Evolutionary conservation across 1,140 invertebrate species (phyloP), one percentile per base, ranked within the genome.

Genomic region (Adoxophyes honmai): DNA sequence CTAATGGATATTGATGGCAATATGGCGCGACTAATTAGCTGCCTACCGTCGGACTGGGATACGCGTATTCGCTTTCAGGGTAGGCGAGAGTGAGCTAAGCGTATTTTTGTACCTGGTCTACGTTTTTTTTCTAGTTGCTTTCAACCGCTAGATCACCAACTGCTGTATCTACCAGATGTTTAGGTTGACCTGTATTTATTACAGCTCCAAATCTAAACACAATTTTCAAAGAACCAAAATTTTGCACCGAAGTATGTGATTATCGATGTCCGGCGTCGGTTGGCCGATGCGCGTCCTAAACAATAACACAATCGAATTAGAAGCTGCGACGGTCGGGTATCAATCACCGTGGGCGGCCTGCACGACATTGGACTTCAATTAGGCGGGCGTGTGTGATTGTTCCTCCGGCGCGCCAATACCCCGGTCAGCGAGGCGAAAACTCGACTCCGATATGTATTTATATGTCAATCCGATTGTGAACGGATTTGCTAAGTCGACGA

Each of bases 361-460:
- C 65, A 70, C 85, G 85, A 88, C 83, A 86, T 81, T 86, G 81
- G 81, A 84, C 79, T 88, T 86, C 85, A 88, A 88, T 88, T 88
- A 88, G 81, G 75, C 81, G 80, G 77, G 77, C 73, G 76, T 70
- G 78, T 83, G 73, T 82, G 80, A 85, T 83, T 86, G 81, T 79
- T 85, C 73, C 42, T 48, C 42, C 16, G 42, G 10, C 42, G 42
- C 42, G 42, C 18, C 42, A 48, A 48, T 48, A 48, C 16, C 21
- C 42, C 42, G 16, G 10, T 14, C 42, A 18, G 42, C 42, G 16
- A 33, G 42, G n/a, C 18, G 21, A 48, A 48, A 48, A 16, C 11
- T 16, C 18, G 18, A 16, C 21, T 4, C 21, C n/a, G 21, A 10
- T 48, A 11, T 21, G 21, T 48, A 33, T 21, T 21, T 21, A 21